These are phyloP conservation scores for Tetragonula carbonaria DNA, from an alignment of 2,888 invertebrate genomes.

Conservation along the genomic window DNA sequence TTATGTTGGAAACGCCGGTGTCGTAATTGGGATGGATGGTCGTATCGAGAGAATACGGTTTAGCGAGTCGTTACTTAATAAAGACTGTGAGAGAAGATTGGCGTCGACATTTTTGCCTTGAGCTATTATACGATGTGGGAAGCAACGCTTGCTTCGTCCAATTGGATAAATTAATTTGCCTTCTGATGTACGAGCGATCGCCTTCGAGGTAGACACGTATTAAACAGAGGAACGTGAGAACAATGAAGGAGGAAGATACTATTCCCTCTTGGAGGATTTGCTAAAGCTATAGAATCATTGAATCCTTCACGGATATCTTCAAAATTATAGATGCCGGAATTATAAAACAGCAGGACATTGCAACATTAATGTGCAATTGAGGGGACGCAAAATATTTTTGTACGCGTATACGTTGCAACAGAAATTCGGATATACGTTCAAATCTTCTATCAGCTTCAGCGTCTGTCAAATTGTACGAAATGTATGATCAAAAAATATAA, in stretches of 20 bases:
- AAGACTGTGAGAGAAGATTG: slow-evolving; percentile 41
- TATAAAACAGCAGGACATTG: no score
- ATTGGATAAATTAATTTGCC: slow-evolving; percentile 41
- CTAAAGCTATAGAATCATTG: neutral
- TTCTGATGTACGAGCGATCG: neutral
- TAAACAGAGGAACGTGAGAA: slow-evolving; percentile 9
- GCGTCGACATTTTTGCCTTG: slow-evolving; percentile 33
- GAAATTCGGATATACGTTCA: no score
- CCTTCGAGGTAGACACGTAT: neutral
- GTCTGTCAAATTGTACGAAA: no score
- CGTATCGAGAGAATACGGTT: slow-evolving; percentile 21
- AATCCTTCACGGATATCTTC: neutral
- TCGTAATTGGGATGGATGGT: slow-evolving; percentile 42
- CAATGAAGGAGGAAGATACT: neutral
- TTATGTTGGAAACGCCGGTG: slow-evolving; percentile 24
- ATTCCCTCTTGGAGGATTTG: neutral
- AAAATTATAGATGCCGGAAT: no score
- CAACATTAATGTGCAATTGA: no score
- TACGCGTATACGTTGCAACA: no score
- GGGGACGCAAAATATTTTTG: no score
- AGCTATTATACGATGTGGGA: slow-evolving; percentile 37
- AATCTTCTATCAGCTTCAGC: no score
- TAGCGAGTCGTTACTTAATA: slow-evolving; percentile 43
- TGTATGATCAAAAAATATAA: no score
- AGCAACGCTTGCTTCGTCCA: slow-evolving; percentile 15